These are phyloP conservation scores for Coelopa frigida DNA, from an alignment of 1,140 invertebrate species.

Conservation along the genomic window DNA sequence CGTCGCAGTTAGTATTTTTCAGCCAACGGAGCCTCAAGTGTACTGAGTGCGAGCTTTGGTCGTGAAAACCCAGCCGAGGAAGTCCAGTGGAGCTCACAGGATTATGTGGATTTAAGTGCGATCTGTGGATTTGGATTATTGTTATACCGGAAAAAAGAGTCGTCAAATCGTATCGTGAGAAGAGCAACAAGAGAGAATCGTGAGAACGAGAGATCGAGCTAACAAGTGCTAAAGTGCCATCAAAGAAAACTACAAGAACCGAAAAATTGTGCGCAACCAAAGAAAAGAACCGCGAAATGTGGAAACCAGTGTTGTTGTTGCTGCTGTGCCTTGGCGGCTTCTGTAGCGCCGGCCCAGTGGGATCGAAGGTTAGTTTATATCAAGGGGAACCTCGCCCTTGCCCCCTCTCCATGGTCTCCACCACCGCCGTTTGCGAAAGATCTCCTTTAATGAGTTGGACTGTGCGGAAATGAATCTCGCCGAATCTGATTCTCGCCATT, in stretches of 20 bases:
- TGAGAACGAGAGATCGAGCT: no score
- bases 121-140: not conserved
- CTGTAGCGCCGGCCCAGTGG: conserved; percentile 30
- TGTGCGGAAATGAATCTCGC: no score
- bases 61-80: conserved; percentile 9
- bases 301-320: conserved; percentile 10
- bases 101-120: conserved; percentile 8
- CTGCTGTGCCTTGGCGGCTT: conserved; percentile 22
- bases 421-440: no score
- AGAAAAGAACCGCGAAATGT: conserved; percentile 12
- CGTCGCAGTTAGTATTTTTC: conserved; percentile 43
- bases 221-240: conserved; percentile 14
- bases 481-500: no score
- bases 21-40: conserved; percentile 43
- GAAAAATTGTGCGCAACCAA: not conserved
- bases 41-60: conserved; percentile 43
- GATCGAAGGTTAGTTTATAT: conserved; percentile 31
- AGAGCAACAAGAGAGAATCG: no score
- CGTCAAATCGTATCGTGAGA: no score
- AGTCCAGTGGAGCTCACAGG: not conserved
- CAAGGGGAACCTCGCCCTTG: no score
- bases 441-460: no score
- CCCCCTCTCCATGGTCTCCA: no score
- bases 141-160: not conserved
- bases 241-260: not conserved